Conservation (phyloP, 2,797 vertebrate genomes). For the Bradypus variegatus region DNA sequence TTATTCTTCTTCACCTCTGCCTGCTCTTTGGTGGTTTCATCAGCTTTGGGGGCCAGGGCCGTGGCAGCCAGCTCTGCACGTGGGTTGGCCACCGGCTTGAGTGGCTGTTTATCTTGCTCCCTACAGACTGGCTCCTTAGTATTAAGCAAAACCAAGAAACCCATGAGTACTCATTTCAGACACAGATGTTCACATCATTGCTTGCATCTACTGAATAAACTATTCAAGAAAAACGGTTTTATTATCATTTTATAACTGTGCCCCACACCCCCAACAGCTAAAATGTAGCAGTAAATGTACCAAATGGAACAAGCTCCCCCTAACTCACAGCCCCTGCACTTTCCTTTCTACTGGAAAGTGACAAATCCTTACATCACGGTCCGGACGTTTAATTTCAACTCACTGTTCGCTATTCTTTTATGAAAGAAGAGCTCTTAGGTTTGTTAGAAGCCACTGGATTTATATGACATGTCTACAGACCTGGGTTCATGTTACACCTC, state of each 20-base stretch:
- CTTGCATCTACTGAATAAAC: neutral
- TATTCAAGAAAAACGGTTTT: neutral
- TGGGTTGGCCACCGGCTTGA: neutral
- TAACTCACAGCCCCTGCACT: neutral
- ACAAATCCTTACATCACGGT: neutral
- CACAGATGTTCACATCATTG: neutral
- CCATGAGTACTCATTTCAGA: neutral
- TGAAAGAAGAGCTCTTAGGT: neutral
- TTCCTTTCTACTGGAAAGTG: neutral
- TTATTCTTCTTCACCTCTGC: slow-evolving; percentile 76
- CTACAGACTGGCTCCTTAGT: slow-evolving; percentile 60
- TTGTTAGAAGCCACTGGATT: too few species aligned
- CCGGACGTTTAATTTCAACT: neutral
- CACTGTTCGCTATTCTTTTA: neutral
- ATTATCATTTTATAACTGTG: neutral
- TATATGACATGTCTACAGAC: neutral
- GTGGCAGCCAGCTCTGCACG: slow-evolving; percentile 12
- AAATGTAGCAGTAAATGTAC: neutral
- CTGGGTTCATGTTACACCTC: neutral
- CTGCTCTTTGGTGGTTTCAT: slow-evolving; percentile 44
- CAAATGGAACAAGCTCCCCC: neutral
- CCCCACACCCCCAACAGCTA: neutral
- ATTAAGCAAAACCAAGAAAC: slow-evolving; percentile 10
- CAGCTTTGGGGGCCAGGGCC: neutral
- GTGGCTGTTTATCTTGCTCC: slow-evolving; percentile 37